A percentile compares a stretch with the other conserved stretches of the same genome.
These are phyloP conservation scores for Pseudoips prasinana DNA, from an alignment of 2,888 invertebrate species.

Conservation along the genomic window DNA sequence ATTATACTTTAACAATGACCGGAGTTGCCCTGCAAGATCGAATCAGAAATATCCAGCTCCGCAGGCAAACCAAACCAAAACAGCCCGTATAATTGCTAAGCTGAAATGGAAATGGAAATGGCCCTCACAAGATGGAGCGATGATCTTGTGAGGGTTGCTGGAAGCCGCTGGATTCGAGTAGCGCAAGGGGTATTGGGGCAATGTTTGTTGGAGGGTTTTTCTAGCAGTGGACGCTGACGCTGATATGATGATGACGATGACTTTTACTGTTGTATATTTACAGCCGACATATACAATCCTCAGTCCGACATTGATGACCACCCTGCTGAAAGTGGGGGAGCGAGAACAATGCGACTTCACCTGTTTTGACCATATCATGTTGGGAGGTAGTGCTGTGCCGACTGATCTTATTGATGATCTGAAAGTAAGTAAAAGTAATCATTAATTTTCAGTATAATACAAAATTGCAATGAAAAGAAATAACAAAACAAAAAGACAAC, in stretches of 20 bases:
- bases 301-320: constrained; percentile 51
- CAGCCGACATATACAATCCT: constrained; percentile 43
- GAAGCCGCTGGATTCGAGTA: too few relatives aligned
- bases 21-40: too few relatives aligned
- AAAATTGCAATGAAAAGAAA: not conserved
- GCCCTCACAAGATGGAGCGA: too few relatives aligned
- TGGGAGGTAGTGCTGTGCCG: constrained; percentile 54
- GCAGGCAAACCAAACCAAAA: too few relatives aligned
- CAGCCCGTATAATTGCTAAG: too few relatives aligned
- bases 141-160: too few relatives aligned
- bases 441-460: not conserved
- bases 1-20: too few relatives aligned
- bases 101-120: too few relatives aligned
- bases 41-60: too few relatives aligned
- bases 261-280: constrained; percentile 2
- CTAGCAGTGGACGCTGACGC: too few relatives aligned
- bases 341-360: constrained; percentile 52
- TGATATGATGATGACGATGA: not conserved
- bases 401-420: constrained; percentile 40
- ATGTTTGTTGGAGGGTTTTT: too few relatives aligned
- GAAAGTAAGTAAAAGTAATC: constrained; percentile 35
- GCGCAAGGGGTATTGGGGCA: too few relatives aligned
- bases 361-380: constrained; percentile 42
- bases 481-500: not conserved
- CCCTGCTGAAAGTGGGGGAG: constrained; percentile 41